Evolutionary conservation across 2,888 invertebrate genomes (phyloP).

Genomic region (Phlogophora meticulosa): DNA sequence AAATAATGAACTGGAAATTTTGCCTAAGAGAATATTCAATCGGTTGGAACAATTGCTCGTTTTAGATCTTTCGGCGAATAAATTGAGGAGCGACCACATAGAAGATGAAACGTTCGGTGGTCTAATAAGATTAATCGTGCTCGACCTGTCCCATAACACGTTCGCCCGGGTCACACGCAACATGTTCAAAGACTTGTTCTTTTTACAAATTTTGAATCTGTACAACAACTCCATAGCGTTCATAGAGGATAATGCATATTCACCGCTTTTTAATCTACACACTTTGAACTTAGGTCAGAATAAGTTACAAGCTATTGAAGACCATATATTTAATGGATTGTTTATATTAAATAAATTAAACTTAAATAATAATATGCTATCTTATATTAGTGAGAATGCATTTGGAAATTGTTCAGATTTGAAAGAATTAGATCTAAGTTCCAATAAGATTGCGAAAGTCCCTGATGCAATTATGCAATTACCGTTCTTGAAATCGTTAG

Average conservation of each 20-base stretch:
- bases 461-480: conserved; percentile 96
- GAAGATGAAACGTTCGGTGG: conserved; percentile 97
- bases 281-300: conserved; percentile 97
- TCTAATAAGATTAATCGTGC: conserved; percentile 95
- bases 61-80: conserved; percentile 96
- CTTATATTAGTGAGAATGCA: conserved; percentile 94
- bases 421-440: conserved; percentile 97
- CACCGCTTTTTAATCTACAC: conserved; percentile 96
- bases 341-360: conserved; percentile 96
- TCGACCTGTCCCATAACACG: conserved; percentile 96
- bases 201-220: conserved; percentile 96
- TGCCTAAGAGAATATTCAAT: conserved; percentile 96
- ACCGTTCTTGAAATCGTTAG: conserved; percentile 96
- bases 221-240: conserved; percentile 96
- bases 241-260: conserved; percentile 96
- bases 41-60: conserved; percentile 96
- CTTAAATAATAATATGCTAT: conserved; percentile 95
- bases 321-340: conserved; percentile 95
- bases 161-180: conserved; percentile 95
- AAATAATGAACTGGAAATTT: conserved; percentile 95
- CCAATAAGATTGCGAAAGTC: conserved; percentile 95
- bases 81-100: conserved; percentile 96
- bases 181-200: conserved; percentile 96
- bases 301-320: conserved; percentile 94
- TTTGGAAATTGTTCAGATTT: conserved; percentile 97